phyloP scores from a whole-genome alignment of 2,888 invertebrate species.

The Eristalis arbustorum region DNA sequence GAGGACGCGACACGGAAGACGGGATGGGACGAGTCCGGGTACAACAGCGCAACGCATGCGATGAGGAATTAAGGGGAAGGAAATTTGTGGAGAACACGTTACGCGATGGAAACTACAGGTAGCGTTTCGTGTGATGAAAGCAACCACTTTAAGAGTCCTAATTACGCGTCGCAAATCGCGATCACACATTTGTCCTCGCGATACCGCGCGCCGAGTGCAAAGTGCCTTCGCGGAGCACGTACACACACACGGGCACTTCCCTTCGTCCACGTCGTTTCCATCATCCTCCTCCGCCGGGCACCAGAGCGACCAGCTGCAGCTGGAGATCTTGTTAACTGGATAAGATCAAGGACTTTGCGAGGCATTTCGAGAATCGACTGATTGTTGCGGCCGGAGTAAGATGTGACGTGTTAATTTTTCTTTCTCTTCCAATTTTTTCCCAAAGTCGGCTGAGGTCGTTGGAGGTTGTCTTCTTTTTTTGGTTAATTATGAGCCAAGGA shows the following conservation, averaged over 20 bases:
- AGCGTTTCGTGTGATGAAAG: slow-evolving; percentile 67
- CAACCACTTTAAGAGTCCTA: slow-evolving; percentile 69
- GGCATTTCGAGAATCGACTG: neutral
- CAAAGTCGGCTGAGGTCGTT: neutral
- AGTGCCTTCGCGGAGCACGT: slow-evolving; percentile 43
- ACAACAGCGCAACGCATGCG: no score
- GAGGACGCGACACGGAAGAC: neutral
- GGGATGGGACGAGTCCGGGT: neutral
- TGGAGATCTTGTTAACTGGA: slow-evolving; percentile 47
- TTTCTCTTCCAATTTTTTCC: neutral
- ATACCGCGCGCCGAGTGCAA: slow-evolving; percentile 44
- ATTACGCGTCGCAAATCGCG: slow-evolving; percentile 70
- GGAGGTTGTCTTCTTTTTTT: neutral
- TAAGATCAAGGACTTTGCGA: slow-evolving; percentile 48
- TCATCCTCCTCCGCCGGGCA: neutral
- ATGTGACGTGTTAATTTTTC: slow-evolving; percentile 38
- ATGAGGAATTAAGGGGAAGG: slow-evolving; percentile 17
- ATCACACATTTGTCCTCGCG: slow-evolving; percentile 66
- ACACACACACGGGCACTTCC: neutral
- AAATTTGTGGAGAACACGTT: slow-evolving; percentile 47
- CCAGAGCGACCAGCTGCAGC: slow-evolving; percentile 35
- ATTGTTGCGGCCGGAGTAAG: neutral
- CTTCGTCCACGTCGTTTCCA: no score
- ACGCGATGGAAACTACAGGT: slow-evolving; percentile 55
- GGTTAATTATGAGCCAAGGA: neutral